Evolutionary conservation across 1,140 invertebrate species (phyloP), one percentile per base, ranked within the genome.

Genomic region (Brachionus asplanchnoidis): DNA sequence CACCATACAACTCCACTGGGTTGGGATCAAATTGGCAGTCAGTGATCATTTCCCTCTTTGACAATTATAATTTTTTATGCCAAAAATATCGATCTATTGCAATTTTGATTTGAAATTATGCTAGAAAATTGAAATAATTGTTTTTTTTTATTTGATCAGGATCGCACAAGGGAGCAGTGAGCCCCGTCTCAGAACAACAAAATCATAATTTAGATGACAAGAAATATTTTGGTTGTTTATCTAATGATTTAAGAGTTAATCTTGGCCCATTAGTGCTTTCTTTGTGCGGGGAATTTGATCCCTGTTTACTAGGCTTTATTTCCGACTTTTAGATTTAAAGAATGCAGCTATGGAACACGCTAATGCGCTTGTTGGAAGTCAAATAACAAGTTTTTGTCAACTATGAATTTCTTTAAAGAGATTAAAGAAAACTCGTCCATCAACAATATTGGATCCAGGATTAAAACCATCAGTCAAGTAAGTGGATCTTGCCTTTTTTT

Each of bases 371-470:
- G 53, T 20, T 23, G 1, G 3, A 60, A 60, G n/a, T 36, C 26
- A 70, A 11, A 70, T 70, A 70, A 70, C 11, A 26, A 70, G 23
- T 5, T 32, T 32, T 32, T 32, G n/a, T n/a, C 32, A 73, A 73
- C 36, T n/a, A 80, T 60, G 53, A 82, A 82, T 46, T 82, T 82
- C 23, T 82, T 82, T 23, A 82, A 82, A 46, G 79, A 82, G 17
- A 36, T 82, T 36, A 82, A 36, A 40, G 79, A 82, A 36, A 82
- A 82, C 23, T 23, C 36, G n/a, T 82, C 79, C 12, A 82, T 82
- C 23, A 80, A 80, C 36, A 32, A 32, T 17, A 32, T 80, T 14
- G 79, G 79, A 14, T 65, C 53, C 2, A 82, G 40, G 20, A 60
- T 82, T 23, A 82, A 82, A 68, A 82, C 60, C 23, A 82, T 82